phyloP scores from a whole-genome alignment of 2,113 vertebrate species.

The Sus scrofa region T2T-Sscrofa CM000817.6:89911501-89912000 shows the following conservation, averaged over 20 bases:
- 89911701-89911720: neutral
- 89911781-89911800: constrained; percentile 32
- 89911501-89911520: constrained; percentile 45
- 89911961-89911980: neutral
- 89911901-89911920: neutral
- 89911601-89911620: neutral
- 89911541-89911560: neutral
- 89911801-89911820: constrained; percentile 46
- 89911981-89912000: neutral
- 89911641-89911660: constrained; percentile 37
- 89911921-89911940: constrained; percentile 9
- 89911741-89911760: constrained; percentile 1
- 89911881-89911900: neutral
- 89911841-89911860: constrained; percentile 1
- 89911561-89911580: neutral
- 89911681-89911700: neutral
- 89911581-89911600: neutral
- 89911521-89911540: constrained; percentile 27
- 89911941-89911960: neutral
- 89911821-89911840: constrained; percentile 26
- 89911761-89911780: neutral
- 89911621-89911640: neutral
- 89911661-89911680: constrained; percentile 2
- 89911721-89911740: neutral
- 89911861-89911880: constrained; percentile 17